Conservation (phyloP, 2,888 invertebrate genomes). For the Ochropleura leucogaster region DNA sequence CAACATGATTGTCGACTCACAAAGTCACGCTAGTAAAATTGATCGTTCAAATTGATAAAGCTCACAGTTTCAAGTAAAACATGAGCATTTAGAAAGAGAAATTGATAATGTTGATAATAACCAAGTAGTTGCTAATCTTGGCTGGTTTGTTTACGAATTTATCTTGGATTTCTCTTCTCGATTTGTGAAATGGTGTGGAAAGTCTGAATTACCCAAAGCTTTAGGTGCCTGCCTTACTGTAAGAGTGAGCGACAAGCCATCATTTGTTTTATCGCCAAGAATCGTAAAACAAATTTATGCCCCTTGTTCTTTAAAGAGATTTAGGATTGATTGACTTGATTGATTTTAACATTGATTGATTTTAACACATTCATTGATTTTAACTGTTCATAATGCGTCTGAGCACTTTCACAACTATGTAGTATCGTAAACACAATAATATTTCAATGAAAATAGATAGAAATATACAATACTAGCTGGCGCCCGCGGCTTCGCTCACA, state of each 20-base stretch:
- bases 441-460: neutral
- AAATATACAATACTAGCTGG: too few relatives aligned
- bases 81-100: slow-evolving; percentile 57
- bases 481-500: too few relatives aligned
- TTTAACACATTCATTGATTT: too few relatives aligned
- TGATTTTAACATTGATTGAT: too few relatives aligned
- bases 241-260: neutral
- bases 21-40: slow-evolving; percentile 24
- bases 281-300: neutral
- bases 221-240: neutral
- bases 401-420: neutral
- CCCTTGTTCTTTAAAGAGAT: neutral
- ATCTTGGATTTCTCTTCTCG: slow-evolving; percentile 50
- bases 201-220: slow-evolving; percentile 37
- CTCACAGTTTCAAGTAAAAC: slow-evolving; percentile 48
- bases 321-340: neutral
- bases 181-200: slow-evolving; percentile 52
- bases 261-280: neutral
- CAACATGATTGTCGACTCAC: slow-evolving; percentile 33
- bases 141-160: slow-evolving; percentile 54
- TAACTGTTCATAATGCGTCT: neutral
- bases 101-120: slow-evolving; percentile 56
- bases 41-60: slow-evolving; percentile 48
- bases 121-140: slow-evolving; percentile 40
- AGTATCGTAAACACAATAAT: neutral